Base-by-base conservation (phyloP, 2,888 invertebrate species). In the Vanessa cardui region DNA sequence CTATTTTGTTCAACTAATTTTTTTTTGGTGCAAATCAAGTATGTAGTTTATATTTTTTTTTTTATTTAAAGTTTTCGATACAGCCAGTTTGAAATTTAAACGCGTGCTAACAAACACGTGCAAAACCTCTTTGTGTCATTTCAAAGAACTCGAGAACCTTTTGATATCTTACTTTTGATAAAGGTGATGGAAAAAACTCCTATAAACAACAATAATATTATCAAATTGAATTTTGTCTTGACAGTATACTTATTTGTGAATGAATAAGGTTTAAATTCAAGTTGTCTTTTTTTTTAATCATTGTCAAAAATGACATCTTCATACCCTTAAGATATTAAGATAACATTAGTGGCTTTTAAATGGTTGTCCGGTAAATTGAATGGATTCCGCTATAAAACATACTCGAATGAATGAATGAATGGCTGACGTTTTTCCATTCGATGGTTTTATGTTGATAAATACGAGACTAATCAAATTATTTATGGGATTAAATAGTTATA, bases 261-360 rank as follows among this genome's bases (percentile, higher is more conserved):
- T 47, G 39, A 26, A 68, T 73, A 75, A 69, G 66, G 69, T 63
- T 63, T 67, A 71, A 45, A 71, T 33, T 70, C 26, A 58, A 33
- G 6, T 69, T 5, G 44, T 8, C n/a, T n/a, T n/a, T 49, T 61
- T 54, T 58, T 49, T 72, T 68, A 66, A 67, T 73, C 62, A 72
- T 78, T 72, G 72, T 75, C 76, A 80, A 83, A 83, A 80, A 78
- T 84, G 88, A 88, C 81, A 78, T 86, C 86, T 88, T 80, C 80
- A 80, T 87, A 75, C 82, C 83, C 78, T 82, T 77, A 83, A 84
- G 85, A 88, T 87, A 83, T 89, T 87, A 84, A 90, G 91, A 92
- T 91, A 91, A 88, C 89, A 92, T 92, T 92, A 92, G 92, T 89
- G 92, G 92, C 89, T 91, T 90, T 83, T 90, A 90, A 90, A 91